Evolutionary conservation across 2,888 invertebrate species (phyloP).

Genomic region (Loripinus fragilis): DNA sequence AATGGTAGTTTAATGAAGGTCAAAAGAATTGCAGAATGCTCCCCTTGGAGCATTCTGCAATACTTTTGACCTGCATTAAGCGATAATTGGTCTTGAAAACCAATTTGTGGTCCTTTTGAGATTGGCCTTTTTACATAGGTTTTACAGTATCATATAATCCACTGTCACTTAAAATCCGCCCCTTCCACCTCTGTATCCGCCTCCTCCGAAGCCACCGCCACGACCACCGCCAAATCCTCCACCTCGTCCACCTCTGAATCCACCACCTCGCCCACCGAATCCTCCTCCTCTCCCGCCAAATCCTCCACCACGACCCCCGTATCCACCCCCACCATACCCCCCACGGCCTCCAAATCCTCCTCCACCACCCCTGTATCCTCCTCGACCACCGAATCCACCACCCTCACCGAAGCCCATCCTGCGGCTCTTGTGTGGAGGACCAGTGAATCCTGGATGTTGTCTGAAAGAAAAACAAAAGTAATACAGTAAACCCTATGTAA

Average conservation of each 20-base stretch:
- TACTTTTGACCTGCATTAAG: no score
- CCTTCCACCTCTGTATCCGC: slow-evolving; percentile 29
- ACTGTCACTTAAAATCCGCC: slow-evolving; percentile 25
- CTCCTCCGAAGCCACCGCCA: slow-evolving; percentile 29
- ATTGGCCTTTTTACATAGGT: no score
- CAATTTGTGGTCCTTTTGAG: no score
- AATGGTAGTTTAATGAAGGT: no score
- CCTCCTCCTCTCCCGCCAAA: slow-evolving; percentile 51
- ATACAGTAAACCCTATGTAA: not conserved
- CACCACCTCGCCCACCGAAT: slow-evolving; percentile 36
- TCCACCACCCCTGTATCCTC: slow-evolving; percentile 52
- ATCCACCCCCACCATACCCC: slow-evolving; percentile 52
- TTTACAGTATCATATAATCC: not conserved
- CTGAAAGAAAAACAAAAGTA: slow-evolving; percentile 31
- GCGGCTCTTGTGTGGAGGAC: slow-evolving; percentile 60
- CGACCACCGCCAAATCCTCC: slow-evolving; percentile 28
- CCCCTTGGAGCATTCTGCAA: no score
- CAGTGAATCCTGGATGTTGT: slow-evolving; percentile 33
- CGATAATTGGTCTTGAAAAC: no score
- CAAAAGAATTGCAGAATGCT: no score
- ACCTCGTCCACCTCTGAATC: slow-evolving; percentile 31
- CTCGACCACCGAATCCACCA: slow-evolving; percentile 34
- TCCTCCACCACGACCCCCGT: slow-evolving; percentile 47
- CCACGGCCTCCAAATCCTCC: slow-evolving; percentile 50
- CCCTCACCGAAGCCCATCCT: slow-evolving; percentile 75